phyloP scores from a whole-genome alignment of 2,113 vertebrate species.

The Oryctolagus cuniculus region mOryCun1.1 NC_091437.1:7619001-7619500 shows the following conservation, averaged over 20 bases:
- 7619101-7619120: neutral
- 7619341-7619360: neutral
- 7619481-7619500: neutral
- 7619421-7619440: neutral
- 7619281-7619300: neutral
- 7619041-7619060: accelerated
- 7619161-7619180: neutral
- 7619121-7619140: neutral
- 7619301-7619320: neutral
- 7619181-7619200: neutral
- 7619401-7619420: neutral
- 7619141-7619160: neutral
- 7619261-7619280: neutral
- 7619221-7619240: neutral
- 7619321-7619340: neutral
- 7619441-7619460: neutral
- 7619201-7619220: neutral
- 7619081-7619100: accelerated
- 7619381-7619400: neutral
- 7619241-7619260: neutral
- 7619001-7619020: too few relatives aligned
- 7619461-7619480: neutral
- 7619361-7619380: neutral
- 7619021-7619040: neutral
- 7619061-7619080: neutral